Evolutionary conservation across 1,140 invertebrate species (phyloP).

Genomic region (Conus betulinus): DNA sequence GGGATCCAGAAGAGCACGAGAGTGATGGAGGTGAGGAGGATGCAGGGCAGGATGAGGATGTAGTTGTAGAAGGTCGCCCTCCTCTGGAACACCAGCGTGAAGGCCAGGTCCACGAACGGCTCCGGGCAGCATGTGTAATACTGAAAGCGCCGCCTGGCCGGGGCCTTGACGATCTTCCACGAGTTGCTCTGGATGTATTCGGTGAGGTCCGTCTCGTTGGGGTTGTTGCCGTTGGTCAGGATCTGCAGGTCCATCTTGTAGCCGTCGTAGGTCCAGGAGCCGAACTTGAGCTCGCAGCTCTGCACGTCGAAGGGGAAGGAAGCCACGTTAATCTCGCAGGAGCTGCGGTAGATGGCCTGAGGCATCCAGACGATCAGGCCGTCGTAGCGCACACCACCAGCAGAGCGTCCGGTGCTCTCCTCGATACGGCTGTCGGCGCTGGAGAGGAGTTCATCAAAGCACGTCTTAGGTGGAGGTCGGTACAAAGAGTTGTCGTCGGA

Average conservation of each 20-base stretch:
- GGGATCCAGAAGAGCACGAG: constrained; percentile 76
- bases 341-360: constrained; percentile 98
- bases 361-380: constrained; percentile 98
- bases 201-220: constrained; percentile 59
- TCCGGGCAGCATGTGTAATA: constrained; percentile 73
- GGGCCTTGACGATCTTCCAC: constrained; percentile 69
- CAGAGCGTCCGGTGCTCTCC: constrained; percentile 72
- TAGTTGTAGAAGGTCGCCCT: constrained; percentile 74
- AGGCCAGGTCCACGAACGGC: constrained; percentile 73
- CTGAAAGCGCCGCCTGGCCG: constrained; percentile 58
- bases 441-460: constrained; percentile 12
- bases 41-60: constrained; percentile 75
- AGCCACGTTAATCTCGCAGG: constrained; percentile 84
- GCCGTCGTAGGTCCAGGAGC: constrained; percentile 75
- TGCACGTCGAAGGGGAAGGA: constrained; percentile 76
- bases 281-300: constrained; percentile 74
- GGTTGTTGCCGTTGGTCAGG: constrained; percentile 51
- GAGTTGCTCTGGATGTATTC: constrained; percentile 74
- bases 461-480: too few relatives aligned
- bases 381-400: constrained; percentile 81
- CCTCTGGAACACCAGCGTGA: constrained; percentile 68
- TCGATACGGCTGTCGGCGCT: constrained; percentile 72
- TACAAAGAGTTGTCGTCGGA: too few relatives aligned
- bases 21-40: constrained; percentile 74
- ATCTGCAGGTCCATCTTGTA: constrained; percentile 63